These are phyloP conservation scores for Frankliniella fusca DNA, from an alignment of 2,888 invertebrate species.

Conservation along the genomic window DNA sequence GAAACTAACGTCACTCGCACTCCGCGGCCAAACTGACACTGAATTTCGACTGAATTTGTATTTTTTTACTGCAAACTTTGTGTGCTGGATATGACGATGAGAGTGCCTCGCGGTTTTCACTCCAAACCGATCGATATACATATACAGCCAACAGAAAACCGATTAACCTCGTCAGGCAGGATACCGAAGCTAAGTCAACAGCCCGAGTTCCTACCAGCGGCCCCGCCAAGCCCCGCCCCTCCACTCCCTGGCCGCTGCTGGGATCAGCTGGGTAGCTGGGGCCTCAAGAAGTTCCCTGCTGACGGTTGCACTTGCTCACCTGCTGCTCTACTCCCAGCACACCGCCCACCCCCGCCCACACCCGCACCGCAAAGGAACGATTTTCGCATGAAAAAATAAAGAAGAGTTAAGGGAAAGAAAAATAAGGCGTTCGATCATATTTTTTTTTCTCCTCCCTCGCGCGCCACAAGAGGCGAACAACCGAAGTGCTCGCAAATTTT, in stretches of 20 bases:
- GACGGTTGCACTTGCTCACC: not conserved
- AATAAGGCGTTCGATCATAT: not conserved
- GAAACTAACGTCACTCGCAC: too few relatives aligned
- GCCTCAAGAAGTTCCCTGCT: not conserved
- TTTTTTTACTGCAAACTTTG: too few relatives aligned
- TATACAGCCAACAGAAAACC: too few relatives aligned
- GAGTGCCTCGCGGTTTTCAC: too few relatives aligned
- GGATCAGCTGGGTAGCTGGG: too few relatives aligned
- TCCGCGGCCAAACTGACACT: too few relatives aligned
- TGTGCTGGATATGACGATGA: too few relatives aligned
- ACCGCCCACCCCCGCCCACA: not conserved
- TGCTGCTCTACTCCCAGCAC: not conserved
- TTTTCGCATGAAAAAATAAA: too few relatives aligned
- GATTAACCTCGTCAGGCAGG: not conserved
- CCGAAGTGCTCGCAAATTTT: not conserved
- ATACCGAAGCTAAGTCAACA: not conserved
- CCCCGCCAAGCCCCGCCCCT: not conserved
- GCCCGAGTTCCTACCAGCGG: not conserved
- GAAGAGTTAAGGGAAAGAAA: too few relatives aligned
- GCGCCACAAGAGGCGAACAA: conserved; percentile 22
- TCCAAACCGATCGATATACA: too few relatives aligned
- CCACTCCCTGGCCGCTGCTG: not conserved
- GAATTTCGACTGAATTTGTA: too few relatives aligned
- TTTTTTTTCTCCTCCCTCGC: not conserved
- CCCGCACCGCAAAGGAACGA: too few relatives aligned